Percentiles rank a stretch among this genome's conserved stretches.
Conservation (phyloP, 2,888 invertebrate species). For the Ichneumoninae sp. region DNA sequence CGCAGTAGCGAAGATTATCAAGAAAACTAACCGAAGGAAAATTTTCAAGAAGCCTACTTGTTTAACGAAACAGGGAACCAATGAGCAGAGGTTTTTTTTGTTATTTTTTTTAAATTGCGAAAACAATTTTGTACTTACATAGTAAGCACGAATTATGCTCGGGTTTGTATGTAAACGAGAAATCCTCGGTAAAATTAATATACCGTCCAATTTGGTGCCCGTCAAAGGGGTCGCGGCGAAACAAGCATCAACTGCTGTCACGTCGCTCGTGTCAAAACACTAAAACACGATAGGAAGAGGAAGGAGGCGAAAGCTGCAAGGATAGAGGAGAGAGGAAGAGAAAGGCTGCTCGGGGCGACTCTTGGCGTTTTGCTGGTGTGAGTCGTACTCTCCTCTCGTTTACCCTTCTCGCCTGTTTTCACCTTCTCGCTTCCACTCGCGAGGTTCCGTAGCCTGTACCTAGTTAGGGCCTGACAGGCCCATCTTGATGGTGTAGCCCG, state of each 20-base stretch:
- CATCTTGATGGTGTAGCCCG: conserved; percentile 78
- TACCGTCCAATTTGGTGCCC: conserved; percentile 65
- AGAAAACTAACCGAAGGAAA: too few relatives aligned
- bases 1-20: too few relatives aligned
- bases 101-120: neutral
- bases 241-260: conserved; percentile 72
- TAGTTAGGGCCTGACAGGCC: conserved; percentile 83
- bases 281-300: conserved; percentile 72
- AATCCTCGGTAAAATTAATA: conserved; percentile 61
- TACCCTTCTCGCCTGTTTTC: conserved; percentile 36
- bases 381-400: conserved; percentile 43
- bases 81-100: neutral
- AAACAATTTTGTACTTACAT: conserved; percentile 18
- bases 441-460: conserved; percentile 73
- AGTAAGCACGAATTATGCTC: neutral
- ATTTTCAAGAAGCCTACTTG: too few relatives aligned
- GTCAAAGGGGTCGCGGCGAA: conserved; percentile 61
- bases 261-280: conserved; percentile 81
- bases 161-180: conserved; percentile 34
- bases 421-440: conserved; percentile 42
- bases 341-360: conserved; percentile 43
- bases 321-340: conserved; percentile 36
- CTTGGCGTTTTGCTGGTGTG: conserved; percentile 56
- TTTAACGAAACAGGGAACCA: too few relatives aligned
- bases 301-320: conserved; percentile 1